Conservation (phyloP, 2,888 invertebrate species). For the Eucriotettix oculatus region DNA sequence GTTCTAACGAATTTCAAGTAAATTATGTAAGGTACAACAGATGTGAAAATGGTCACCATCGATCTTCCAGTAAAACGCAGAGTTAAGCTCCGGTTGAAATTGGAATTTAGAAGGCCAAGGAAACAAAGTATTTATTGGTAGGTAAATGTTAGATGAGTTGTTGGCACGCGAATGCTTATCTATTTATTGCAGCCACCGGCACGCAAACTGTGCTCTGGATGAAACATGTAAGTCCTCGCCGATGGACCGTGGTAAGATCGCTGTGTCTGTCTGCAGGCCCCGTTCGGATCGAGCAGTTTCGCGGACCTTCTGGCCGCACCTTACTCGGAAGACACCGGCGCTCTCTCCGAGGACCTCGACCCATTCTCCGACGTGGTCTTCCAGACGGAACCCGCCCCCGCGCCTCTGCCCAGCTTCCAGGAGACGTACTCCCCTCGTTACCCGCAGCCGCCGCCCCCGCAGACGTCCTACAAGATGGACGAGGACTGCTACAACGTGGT, state of each 20-base stretch:
- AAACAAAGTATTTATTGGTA: too few relatives aligned
- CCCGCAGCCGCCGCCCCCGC: slow-evolving; percentile 4
- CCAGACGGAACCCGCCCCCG: slow-evolving; percentile 30
- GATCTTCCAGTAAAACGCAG: too few relatives aligned
- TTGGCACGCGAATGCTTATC: too few relatives aligned
- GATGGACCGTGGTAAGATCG: not conserved
- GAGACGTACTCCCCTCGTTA: slow-evolving; percentile 66
- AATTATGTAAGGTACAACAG: too few relatives aligned
- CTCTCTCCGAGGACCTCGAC: slow-evolving; percentile 54
- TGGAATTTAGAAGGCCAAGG: too few relatives aligned
- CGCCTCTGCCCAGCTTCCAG: slow-evolving; percentile 68
- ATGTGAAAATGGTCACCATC: too few relatives aligned
- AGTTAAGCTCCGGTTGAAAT: too few relatives aligned
- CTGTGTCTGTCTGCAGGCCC: slow-evolving; percentile 38
- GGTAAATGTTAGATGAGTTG: too few relatives aligned
- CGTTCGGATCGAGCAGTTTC: slow-evolving; percentile 61
- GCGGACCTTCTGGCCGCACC: slow-evolving; percentile 60
- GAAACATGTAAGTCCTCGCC: too few relatives aligned
- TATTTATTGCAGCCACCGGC: too few relatives aligned
- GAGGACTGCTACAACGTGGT: slow-evolving; percentile 59
- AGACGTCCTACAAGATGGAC: slow-evolving; percentile 59
- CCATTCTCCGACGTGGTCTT: slow-evolving; percentile 51
- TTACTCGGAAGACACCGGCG: slow-evolving; percentile 54
- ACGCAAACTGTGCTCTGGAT: too few relatives aligned
- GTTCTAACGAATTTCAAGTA: too few relatives aligned